Conservation (phyloP, 2,888 invertebrate species). For the Masnerella sp. region DNA sequence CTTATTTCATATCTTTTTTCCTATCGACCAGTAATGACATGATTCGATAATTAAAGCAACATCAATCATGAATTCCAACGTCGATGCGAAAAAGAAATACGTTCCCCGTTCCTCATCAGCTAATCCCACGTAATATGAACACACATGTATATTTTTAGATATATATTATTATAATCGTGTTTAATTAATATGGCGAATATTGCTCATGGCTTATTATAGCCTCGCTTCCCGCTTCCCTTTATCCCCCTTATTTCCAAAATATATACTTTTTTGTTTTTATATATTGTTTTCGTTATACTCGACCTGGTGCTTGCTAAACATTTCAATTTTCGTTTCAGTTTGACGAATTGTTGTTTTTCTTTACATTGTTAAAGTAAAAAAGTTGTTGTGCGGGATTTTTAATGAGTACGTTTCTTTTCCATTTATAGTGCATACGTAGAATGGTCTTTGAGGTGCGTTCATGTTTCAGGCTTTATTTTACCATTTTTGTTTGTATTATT, state of each 20-base stretch:
- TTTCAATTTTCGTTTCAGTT: conserved; percentile 15
- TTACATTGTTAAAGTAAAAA: conserved; percentile 23
- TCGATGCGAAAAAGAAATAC: conserved; percentile 51
- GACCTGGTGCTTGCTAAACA: conserved; percentile 67
- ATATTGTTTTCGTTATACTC: conserved; percentile 54
- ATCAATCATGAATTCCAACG: conserved; percentile 19
- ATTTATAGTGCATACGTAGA: background rate
- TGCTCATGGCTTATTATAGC: conserved; percentile 72
- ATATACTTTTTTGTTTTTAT: conserved; percentile 17
- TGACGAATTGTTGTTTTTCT: conserved; percentile 11
- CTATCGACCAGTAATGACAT: conserved; percentile 60
- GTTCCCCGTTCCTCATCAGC: conserved; percentile 48
- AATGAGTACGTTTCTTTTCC: conserved; percentile 1
- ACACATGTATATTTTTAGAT: conserved; percentile 61
- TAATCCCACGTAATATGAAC: conserved; percentile 58
- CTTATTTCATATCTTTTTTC: conserved; percentile 76
- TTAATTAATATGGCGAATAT: conserved; percentile 71
- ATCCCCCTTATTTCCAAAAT: conserved; percentile 15
- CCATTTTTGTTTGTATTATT: conserved; percentile 19
- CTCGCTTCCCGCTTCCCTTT: conserved; percentile 71
- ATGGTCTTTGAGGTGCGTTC: conserved; percentile 10
- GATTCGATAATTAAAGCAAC: conserved; percentile 22
- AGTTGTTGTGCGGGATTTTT: conserved; percentile 1
- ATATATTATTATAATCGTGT: conserved; percentile 69
- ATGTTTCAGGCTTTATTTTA: conserved; percentile 1